A percentile compares a stretch with the other conserved stretches of the same genome.
phyloP scores from a whole-genome alignment of 2,113 vertebrate species.

The Paraplagusia blochii region DNA sequence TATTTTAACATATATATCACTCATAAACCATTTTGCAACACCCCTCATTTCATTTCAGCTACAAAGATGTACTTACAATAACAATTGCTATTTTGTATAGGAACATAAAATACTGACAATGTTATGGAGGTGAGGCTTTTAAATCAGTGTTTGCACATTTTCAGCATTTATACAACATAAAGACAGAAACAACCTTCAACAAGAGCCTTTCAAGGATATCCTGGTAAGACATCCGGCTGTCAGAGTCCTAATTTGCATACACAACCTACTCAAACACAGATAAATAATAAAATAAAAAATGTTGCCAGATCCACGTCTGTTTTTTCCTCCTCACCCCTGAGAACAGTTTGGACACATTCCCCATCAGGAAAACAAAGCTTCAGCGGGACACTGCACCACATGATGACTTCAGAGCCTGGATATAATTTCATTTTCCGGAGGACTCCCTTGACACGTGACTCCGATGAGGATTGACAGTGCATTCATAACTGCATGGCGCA shows the following conservation, averaged over 20 bases:
- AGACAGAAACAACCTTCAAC: too few relatives aligned
- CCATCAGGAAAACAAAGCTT: constrained; percentile 42
- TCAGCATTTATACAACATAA: too few relatives aligned
- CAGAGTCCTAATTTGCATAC: constrained; percentile 52
- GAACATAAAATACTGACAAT: too few relatives aligned
- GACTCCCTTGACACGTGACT: constrained; percentile 54
- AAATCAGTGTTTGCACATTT: too few relatives aligned
- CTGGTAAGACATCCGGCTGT: constrained; percentile 42
- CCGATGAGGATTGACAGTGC: constrained; percentile 61
- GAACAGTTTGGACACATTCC: constrained; percentile 50
- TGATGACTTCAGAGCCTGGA: constrained; percentile 49
- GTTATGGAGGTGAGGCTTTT: too few relatives aligned
- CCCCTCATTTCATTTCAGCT: too few relatives aligned
- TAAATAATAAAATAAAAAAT: constrained; percentile 8
- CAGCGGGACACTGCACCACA: constrained; percentile 39
- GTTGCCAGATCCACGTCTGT: constrained; percentile 36
- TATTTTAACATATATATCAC: too few relatives aligned
- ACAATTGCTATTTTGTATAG: too few relatives aligned
- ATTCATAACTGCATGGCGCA: constrained; percentile 58
- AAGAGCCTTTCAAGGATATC: too few relatives aligned
- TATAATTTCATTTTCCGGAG: constrained; percentile 63
- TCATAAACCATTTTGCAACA: too few relatives aligned
- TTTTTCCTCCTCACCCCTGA: constrained; percentile 32
- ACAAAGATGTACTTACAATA: too few relatives aligned
- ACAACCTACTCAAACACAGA: constrained; percentile 18